phyloP scores from a whole-genome alignment of 2,113 vertebrate genomes.

The Phyllostomus hastatus region DNA sequence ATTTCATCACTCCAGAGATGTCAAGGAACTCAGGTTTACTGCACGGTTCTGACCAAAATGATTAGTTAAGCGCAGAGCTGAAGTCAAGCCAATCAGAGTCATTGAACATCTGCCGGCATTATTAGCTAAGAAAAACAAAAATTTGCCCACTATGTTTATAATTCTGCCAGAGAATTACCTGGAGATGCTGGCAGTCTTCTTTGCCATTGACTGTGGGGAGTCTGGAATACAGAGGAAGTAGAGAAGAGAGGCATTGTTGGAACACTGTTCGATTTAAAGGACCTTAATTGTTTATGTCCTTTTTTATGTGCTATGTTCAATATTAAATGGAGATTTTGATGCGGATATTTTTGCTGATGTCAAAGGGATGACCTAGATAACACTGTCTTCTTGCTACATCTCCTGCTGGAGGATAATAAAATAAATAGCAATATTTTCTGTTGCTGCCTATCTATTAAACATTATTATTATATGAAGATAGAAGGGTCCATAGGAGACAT shows the following conservation, averaged over 20 bases:
- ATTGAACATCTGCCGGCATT: neutral
- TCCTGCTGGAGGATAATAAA: neutral
- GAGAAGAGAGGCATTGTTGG: neutral
- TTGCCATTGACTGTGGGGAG: neutral
- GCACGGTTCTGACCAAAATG: neutral
- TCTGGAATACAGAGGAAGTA: neutral
- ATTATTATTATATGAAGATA: neutral
- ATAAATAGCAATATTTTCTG: neutral
- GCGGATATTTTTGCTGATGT: neutral
- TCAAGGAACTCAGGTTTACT: neutral
- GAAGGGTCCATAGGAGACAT: neutral
- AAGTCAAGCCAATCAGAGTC: neutral
- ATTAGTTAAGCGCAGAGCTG: neutral
- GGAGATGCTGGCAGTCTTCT: neutral
- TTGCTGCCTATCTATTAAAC: neutral
- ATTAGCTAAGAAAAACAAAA: neutral
- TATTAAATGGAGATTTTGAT: neutral
- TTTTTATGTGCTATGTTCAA: neutral
- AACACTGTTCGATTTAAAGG: neutral
- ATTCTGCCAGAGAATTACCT: neutral
- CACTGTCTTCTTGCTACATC: neutral
- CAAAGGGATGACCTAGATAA: neutral
- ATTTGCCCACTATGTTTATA: neutral
- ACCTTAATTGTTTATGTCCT: neutral
- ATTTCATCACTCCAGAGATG: neutral